Evolutionary conservation across 2,797 vertebrate species (phyloP).

Genomic region (Glossophaga mutica): DNA sequence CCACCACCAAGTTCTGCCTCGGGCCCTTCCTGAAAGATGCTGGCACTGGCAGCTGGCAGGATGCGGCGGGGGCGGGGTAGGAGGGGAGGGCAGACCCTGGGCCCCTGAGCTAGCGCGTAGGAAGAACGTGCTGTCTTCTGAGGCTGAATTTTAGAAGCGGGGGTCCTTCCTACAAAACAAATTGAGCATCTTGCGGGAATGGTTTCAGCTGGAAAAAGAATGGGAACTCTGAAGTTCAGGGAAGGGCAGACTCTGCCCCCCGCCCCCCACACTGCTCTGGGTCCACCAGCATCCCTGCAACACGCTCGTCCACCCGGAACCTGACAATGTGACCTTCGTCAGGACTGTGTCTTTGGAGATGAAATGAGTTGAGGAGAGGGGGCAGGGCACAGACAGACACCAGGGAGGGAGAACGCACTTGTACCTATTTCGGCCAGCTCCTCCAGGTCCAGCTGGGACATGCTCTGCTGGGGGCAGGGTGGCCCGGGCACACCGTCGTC

Average conservation of each 20-base stretch:
- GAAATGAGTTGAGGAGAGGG: background rate
- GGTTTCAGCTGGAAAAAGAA: background rate
- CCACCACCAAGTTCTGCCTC: background rate
- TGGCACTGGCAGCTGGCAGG: rapidly evolving
- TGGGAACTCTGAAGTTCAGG: rapidly evolving
- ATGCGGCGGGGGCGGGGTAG: rapidly evolving
- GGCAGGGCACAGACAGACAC: background rate
- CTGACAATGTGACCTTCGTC: rapidly evolving
- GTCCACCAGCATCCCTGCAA: rapidly evolving
- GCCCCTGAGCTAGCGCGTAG: rapidly evolving
- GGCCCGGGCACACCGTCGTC: rapidly evolving
- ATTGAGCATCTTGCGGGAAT: too few species aligned
- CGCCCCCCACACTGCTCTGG: rapidly evolving
- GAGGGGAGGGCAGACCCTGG: rapidly evolving
- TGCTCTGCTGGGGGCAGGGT: background rate
- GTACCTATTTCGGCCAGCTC: background rate
- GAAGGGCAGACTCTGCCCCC: rapidly evolving
- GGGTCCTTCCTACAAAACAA: background rate
- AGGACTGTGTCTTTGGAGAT: background rate
- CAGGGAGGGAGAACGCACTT: rapidly evolving
- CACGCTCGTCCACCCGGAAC: rapidly evolving
- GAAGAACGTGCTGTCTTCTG: rapidly evolving
- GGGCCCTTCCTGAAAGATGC: background rate
- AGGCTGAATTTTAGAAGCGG: background rate
- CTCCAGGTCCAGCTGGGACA: background rate